Conservation (phyloP, 2,113 vertebrate species). For the Hirundichthys speculiger region DNA sequence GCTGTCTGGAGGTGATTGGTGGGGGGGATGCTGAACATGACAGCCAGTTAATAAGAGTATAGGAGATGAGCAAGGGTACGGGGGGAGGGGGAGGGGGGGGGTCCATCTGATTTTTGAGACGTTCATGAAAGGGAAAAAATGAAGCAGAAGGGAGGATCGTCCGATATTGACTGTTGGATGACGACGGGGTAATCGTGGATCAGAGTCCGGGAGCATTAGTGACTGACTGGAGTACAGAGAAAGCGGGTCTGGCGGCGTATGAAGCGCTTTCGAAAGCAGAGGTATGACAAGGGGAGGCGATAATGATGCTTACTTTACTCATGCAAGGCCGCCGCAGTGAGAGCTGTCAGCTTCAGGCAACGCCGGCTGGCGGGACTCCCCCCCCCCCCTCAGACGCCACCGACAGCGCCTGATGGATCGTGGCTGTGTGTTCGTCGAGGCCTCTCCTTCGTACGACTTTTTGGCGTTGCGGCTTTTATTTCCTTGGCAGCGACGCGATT, state of each 20-base stretch:
- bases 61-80: conserved; percentile 40
- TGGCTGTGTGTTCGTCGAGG: conserved; percentile 25
- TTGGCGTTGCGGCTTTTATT: conserved; percentile 59
- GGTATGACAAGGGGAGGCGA: conserved; percentile 33
- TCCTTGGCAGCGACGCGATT: conserved; percentile 68
- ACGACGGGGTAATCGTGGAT: conserved; percentile 63
- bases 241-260: neutral
- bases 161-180: conserved; percentile 62
- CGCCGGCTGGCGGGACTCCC: conserved; percentile 31
- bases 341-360: conserved; percentile 63
- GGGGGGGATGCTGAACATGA: conserved; percentile 71
- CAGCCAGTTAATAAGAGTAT: conserved; percentile 74
- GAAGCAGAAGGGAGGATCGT: conserved; percentile 13
- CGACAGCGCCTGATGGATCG: conserved; percentile 40
- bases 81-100: neutral
- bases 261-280: neutral
- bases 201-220: conserved; percentile 35
- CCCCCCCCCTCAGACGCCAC: conserved; percentile 19
- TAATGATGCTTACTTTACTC: conserved; percentile 64
- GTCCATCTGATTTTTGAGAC: conserved; percentile 55
- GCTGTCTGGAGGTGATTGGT: conserved; percentile 49
- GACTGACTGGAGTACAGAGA: conserved; percentile 34
- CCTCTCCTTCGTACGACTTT: conserved; percentile 50
- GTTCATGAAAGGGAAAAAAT: conserved; percentile 38
- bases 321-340: conserved; percentile 43